A percentile compares a stretch with the other conserved stretches of the same genome.
Evolutionary conservation across 2,888 invertebrate genomes (phyloP).

Genomic region (Oligia latruncula): DNA sequence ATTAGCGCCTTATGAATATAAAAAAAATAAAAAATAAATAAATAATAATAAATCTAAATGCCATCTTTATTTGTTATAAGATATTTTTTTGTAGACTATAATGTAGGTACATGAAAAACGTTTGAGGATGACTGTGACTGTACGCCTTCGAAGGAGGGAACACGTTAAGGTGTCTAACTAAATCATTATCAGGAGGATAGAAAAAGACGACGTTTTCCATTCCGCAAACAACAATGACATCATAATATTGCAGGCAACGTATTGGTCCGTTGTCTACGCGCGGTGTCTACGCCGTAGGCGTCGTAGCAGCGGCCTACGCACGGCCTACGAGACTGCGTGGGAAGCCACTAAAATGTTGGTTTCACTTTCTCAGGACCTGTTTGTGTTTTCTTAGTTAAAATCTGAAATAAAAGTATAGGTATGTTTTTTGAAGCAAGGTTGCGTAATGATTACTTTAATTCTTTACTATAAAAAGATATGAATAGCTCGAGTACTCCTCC

Average conservation of each 20-base stretch:
- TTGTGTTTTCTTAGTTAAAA: neutral
- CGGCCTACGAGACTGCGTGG: slow-evolving; percentile 21
- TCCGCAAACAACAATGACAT: neutral
- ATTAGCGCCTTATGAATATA: neutral
- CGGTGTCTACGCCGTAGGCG: slow-evolving; percentile 37
- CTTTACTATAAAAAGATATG: neutral
- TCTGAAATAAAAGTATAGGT: neutral
- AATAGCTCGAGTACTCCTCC: neutral
- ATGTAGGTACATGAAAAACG: neutral
- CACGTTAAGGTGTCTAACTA: neutral
- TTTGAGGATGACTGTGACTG: neutral
- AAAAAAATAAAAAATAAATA: too few species aligned
- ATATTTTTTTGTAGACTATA: neutral
- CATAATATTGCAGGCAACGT: neutral
- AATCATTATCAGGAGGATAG: neutral
- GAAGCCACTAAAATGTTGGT: neutral
- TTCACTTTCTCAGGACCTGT: neutral
- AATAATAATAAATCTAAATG: too few species aligned
- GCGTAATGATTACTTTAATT: neutral
- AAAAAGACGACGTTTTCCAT: neutral
- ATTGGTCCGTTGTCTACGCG: slow-evolving; percentile 7
- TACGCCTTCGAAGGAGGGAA: neutral
- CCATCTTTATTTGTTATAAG: too few species aligned
- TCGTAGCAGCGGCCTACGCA: slow-evolving; percentile 38
- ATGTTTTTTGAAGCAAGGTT: neutral